These are phyloP conservation scores for Esox niger DNA, from an alignment of 2,113 vertebrate genomes.

Conservation along the genomic window DNA sequence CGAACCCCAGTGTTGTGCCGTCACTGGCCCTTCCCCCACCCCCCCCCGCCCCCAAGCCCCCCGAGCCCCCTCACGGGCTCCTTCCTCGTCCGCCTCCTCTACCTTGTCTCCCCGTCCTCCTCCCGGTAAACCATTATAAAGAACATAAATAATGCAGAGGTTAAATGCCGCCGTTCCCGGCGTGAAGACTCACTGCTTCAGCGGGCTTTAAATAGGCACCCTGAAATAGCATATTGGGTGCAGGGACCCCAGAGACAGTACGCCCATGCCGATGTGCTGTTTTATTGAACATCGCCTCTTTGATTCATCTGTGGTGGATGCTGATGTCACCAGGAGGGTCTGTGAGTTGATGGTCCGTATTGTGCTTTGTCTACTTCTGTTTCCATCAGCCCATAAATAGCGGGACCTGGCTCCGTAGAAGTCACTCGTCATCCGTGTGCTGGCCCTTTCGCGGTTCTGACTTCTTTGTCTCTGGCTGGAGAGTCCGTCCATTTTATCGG, in stretches of 20 bases:
- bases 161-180: constrained; percentile 67
- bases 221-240: constrained; percentile 67
- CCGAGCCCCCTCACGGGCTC: background rate
- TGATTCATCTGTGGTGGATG: constrained; percentile 54
- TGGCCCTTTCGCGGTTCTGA: background rate
- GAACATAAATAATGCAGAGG: constrained; percentile 81
- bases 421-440: too few relatives aligned
- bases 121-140: constrained; percentile 31
- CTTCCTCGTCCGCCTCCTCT: too few relatives aligned
- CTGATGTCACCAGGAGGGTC: constrained; percentile 46
- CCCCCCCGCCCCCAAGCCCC: constrained; percentile 6
- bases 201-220: constrained; percentile 74
- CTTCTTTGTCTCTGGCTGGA: background rate
- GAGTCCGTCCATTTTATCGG: background rate
- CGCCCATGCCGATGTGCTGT: constrained; percentile 72
- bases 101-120: background rate
- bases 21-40: constrained; percentile 8
- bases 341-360: background rate
- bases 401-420: background rate
- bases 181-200: constrained; percentile 71
- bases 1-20: constrained; percentile 34
- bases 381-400: too few relatives aligned
- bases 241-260: constrained; percentile 58
- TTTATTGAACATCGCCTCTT: constrained; percentile 51
- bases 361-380: too few relatives aligned